A percentile compares a stretch with the other conserved stretches of the same genome.
Evolutionary conservation across 2,113 vertebrate species (phyloP).

Genomic region (Turdus rufiventris): DNA sequence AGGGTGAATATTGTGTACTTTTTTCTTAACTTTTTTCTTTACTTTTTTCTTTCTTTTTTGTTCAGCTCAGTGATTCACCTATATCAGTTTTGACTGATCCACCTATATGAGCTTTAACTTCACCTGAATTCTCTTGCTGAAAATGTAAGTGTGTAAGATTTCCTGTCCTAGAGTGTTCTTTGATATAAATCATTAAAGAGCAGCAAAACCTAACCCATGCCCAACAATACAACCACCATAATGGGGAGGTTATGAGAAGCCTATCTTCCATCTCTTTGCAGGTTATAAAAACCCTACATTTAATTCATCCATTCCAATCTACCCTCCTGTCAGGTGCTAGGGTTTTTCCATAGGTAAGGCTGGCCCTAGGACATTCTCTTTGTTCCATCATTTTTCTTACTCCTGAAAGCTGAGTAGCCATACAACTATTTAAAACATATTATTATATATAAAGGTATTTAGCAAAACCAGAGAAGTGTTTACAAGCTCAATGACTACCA

Average conservation of each 20-base stretch:
- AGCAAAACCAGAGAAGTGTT: not conserved
- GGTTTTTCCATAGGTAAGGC: not conserved
- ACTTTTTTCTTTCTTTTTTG: not conserved
- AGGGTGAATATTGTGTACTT: not conserved
- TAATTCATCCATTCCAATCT: not conserved
- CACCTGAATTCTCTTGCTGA: not conserved
- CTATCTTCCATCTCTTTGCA: not conserved
- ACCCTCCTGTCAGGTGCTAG: not conserved
- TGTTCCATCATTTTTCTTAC: not conserved
- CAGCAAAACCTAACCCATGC: not conserved
- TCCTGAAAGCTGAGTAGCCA: not conserved
- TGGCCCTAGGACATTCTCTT: not conserved
- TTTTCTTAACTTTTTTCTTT: not conserved
- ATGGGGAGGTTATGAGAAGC: not conserved
- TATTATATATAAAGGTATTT: not conserved
- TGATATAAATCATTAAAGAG: not conserved
- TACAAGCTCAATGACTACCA: not conserved
- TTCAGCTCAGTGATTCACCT: not conserved
- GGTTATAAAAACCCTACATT: not conserved
- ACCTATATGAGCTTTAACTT: not conserved
- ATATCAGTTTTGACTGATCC: not conserved
- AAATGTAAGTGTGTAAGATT: not conserved
- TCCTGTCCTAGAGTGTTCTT: not conserved
- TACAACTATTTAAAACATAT: not conserved
- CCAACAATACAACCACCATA: fast-evolving